Base-by-base conservation (phyloP, 2,888 invertebrate species). In the Perizoma flavofasciatum region DNA sequence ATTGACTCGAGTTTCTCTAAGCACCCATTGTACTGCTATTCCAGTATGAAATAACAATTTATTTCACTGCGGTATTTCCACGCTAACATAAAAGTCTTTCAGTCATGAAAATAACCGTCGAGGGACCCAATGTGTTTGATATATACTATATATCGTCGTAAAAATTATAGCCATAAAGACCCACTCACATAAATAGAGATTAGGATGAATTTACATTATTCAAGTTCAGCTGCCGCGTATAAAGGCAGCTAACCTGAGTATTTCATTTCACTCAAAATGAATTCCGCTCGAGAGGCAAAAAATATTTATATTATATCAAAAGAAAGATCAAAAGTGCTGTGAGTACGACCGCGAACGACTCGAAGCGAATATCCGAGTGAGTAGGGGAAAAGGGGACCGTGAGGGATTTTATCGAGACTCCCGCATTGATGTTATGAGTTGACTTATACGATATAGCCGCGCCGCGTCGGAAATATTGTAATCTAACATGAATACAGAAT, bases 261-360 rank as follows among this genome's bases (percentile, higher is more conserved):
- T 84, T 84, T 81, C 81, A 85, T 85, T 83, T 79, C 79, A 74
- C 73, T 75, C 77, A 78, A 83, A 86, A 85, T 82, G 81, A 79
- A 83, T 86, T 81, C 77, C 74, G 79, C 73, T 77, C 77, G 74
- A 69, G 71, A 78, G 78, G 81, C 75, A 81, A 85, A 85, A 85
- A 85, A 87, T 85, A 82, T 86, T 86, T 85, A 82, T 83, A 82
- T 83, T 77, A 78, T 85, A 85, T 83, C 82, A 83, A 85, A 86
- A 81, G 85, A 78, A 83, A 86, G 85, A 88, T 88, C 85, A 86
- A 86, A 85, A 83, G 83, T 79, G 78, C 76, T 82, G 73, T 74
- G 73, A 77, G 74, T 72, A 75, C 67, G 69, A 70, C 74, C 73
- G 73, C 74, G 77, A 75, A 71, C 69, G 69, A 63, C 67, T 70